Evolutionary conservation across 2,113 vertebrate genomes (phyloP), one percentile per base, ranked within the genome.

Genomic region (Paedocypris sp.): DNA sequence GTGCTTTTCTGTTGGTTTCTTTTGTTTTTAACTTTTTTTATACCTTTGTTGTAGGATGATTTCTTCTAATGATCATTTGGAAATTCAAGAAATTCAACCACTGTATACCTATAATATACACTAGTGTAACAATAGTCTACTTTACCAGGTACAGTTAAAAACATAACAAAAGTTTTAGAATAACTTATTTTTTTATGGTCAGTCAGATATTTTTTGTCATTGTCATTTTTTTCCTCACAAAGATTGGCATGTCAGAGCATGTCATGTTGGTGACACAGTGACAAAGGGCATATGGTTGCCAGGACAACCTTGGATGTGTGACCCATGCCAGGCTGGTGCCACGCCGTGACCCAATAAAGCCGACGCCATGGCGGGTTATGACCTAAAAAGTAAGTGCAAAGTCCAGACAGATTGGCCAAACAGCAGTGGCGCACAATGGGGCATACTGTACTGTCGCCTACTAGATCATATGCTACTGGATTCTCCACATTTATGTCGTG

Each of bases 341-440:
- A 82, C 80, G 79, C 80, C 77, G 82, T 78, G 82, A 81, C 81
- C 78, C 81, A 85, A 86, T 86, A 85, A 86, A 83, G 75, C 77
- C 62, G 67, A 75, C 77, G 82, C 81, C 75, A 72, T 80, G 79
- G 78, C 83, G 82, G 82, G 83, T 83, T 85, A 81, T 75, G 83
- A 86, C 84, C 85, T 85, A 81, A 81, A 85, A 85, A 80, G 74
- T 60, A 61, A 64, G 72, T 67, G 68, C 71, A 75, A 79, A 71
- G 81, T 41, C 79, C 80, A 79, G 84, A 84, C 84, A 85, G 85
- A 85, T 85, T 84, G 81, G 82, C 67, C 65, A 73, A 80, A 67
- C 80, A 60, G 79, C 65, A 58, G 84, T 83, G 75, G 76, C 23
- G 58, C 62, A 36, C 59, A 32, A 48, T 54, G 47, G 67, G 62